Base-by-base conservation (phyloP, 2,113 vertebrate genomes). In the Cephalopholis sonnerati region DNA sequence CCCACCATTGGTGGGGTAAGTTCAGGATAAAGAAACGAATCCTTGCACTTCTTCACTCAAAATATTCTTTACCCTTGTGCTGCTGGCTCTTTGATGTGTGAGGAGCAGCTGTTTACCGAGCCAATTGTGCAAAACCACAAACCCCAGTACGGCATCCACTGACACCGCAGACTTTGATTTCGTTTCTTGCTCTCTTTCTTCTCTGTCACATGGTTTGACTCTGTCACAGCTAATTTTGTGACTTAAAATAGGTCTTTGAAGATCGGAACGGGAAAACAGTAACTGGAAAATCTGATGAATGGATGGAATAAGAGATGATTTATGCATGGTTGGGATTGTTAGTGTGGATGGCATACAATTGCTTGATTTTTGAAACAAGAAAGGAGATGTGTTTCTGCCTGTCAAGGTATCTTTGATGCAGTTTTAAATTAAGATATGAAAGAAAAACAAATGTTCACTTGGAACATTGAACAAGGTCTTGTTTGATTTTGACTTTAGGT, bases 71-170 rank as follows among this genome's bases (percentile, higher is more conserved):
- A 59, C 70, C 75, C 84, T 50, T 36, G 72, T 70, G 77, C 67
- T 70, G 54, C 75, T 41, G 61, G 46, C 46, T 81, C 83, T 92
- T 91, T 91, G 87, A 91, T 83, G 85, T 91, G 71, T 41, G 77
- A 87, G 78, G 58, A 88, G 81, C 92, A 88, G 87, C 83, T 92
- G 91, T 91, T 92, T 89, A 91, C 86, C 74, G 59, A 71, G 75
- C 77, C 81, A 87, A 86, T 77, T 78, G 88, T 85, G 85, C 65
- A 75, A 84, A 75, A 74, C 74, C 79, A 77, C 72, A 88, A 91
- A 85, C 77, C 84, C 86, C 86, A 82, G 36, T 25, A 82, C 36
- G 29, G 39, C 81, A 71, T 80, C 81, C 48, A 79, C 62, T 87
- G 81, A 93, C 86, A 89, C 46, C 29, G 74, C 74, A 59, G 39